Evolutionary conservation across 2,797 vertebrate species (phyloP).

Genomic region (Gallinago solitaria): DNA sequence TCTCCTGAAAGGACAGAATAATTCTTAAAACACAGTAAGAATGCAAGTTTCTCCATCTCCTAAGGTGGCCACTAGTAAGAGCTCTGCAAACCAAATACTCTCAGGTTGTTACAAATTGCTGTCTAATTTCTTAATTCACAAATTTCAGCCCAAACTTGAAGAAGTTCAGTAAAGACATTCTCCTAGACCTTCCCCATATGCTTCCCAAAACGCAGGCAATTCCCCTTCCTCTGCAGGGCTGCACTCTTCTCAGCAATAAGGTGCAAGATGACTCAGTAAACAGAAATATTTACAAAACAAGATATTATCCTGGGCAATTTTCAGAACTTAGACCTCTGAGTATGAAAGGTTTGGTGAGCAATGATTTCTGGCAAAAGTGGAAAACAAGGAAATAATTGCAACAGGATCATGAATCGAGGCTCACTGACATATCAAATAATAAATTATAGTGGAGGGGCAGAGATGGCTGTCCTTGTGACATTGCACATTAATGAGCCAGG

Average conservation of each 20-base stretch:
- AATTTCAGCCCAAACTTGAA: not conserved
- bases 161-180: not conserved
- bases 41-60: not conserved
- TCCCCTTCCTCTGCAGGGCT: not conserved
- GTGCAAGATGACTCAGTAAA: not conserved
- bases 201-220: not conserved
- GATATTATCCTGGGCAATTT: not conserved
- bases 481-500: not conserved
- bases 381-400: not conserved
- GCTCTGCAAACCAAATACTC: not conserved
- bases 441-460: not conserved
- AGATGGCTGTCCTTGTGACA: not conserved
- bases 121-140: not conserved
- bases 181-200: not conserved
- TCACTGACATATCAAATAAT: not conserved
- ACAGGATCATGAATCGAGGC: not conserved
- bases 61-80: not conserved
- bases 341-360: not conserved
- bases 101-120: not conserved
- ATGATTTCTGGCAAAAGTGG: not conserved
- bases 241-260: not conserved
- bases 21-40: not conserved
- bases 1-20: not conserved
- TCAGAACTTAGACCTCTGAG: not conserved
- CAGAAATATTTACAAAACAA: not conserved